Evolutionary conservation across 2,888 invertebrate genomes (phyloP), one percentile per base, ranked within the genome.

Genomic region (Idaea dimidiata): DNA sequence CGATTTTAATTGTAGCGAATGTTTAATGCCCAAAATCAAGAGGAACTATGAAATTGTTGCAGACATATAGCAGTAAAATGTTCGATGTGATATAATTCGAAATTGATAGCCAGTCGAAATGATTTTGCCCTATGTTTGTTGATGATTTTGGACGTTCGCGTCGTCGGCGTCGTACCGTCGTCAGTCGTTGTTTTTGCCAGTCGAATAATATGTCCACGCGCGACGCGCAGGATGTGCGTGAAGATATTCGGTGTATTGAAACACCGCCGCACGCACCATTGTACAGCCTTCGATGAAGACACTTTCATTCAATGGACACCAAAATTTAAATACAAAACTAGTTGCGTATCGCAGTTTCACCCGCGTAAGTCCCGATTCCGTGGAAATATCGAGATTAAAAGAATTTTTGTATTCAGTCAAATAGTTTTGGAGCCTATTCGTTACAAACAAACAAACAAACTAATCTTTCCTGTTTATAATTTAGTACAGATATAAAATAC

Each of bases 141-240:
- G 43, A 43, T 43, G 43, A 10, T 43, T 43, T 43, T 43, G 43
- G 43, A 43, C 43, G 43, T 43, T 5, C 1, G 1, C 24, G 43
- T 43, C 8, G 43, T 10, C 43, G 10, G 43, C n/a, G 43, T 43
- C 8, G 43, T 5, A 24, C 5, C 24, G 43, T 43, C 8, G 43
- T 10, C 43, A 43, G 43, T 6, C 43, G 72, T 77, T 74, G 75
- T 77, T 82, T 86, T 86, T 75, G 81, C 80, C 78, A 77, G 75
- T 81, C 79, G 78, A 78, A 76, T 79, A 77, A 75, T 79, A 10
- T 14, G 17, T 56, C 17, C 56, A 17, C 10, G 56, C 75, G 77
- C 79, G n/a, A 24, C 24, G 24, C 24, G 24, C 89, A 89, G 90
- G 89, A 90, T 87, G 88, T 80, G 81, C 90, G 89, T 89, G 91